Percentiles rank a stretch among this genome's conserved stretches.
These are phyloP conservation scores for Lacerta viridis DNA, from an alignment of 2,797 vertebrate genomes.

Conservation along the genomic window DNA sequence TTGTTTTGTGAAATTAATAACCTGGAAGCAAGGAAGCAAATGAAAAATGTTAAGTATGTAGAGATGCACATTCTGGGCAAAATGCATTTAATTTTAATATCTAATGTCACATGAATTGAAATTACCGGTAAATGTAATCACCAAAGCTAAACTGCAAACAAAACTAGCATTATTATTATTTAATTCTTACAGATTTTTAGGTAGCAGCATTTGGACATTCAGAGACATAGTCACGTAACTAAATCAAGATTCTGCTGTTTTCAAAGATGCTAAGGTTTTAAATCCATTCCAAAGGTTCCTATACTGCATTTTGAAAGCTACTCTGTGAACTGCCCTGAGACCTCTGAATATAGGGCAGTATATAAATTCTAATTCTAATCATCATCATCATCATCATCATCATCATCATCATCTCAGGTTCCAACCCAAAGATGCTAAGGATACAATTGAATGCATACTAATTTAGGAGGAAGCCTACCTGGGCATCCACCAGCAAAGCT, in stretches of 20 bases:
- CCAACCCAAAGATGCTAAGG: background rate
- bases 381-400: too few species aligned
- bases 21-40: background rate
- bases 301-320: too few species aligned
- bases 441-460: background rate
- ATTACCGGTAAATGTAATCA: constrained; percentile 23
- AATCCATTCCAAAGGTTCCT: too few species aligned
- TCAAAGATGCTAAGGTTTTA: background rate
- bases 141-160: constrained; percentile 51
- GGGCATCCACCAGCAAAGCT: too few species aligned
- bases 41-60: background rate
- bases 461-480: background rate
- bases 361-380: too few species aligned
- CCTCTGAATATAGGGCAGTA: too few species aligned
- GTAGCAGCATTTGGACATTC: constrained; percentile 8
- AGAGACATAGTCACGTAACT: background rate
- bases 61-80: too few species aligned
- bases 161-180: constrained; percentile 39
- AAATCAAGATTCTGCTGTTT: background rate
- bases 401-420: too few species aligned
- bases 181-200: constrained; percentile 41
- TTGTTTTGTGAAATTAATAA: constrained; percentile 25
- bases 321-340: too few species aligned
- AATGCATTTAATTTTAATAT: background rate
- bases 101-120: constrained; percentile 38